A percentile compares a stretch with the other conserved stretches of the same genome.
Conservation (phyloP, 2,797 vertebrate genomes). For the Limnodromus scolopaceus region DNA sequence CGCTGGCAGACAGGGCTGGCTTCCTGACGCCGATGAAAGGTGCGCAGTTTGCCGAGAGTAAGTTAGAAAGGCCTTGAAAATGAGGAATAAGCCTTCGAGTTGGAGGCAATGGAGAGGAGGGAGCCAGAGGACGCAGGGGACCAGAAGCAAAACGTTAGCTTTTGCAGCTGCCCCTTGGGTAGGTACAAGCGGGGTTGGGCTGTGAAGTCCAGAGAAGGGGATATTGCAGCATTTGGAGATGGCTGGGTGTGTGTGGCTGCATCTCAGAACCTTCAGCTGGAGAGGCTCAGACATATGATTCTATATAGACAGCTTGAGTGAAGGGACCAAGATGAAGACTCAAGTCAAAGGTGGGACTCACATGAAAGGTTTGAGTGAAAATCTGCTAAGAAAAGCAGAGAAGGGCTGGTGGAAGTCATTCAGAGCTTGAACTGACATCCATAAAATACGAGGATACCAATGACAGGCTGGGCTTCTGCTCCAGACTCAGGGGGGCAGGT, state of each 20-base stretch:
- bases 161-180: background rate
- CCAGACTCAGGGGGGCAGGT: background rate
- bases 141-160: background rate
- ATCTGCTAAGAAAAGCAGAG: background rate
- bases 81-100: background rate
- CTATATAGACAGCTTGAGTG: background rate
- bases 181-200: background rate
- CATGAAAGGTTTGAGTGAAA: background rate
- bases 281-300: background rate
- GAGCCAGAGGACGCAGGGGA: background rate
- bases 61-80: background rate
- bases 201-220: background rate
- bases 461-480: background rate
- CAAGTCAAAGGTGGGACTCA: background rate
- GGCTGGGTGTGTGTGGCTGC: background rate
- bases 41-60: accelerated
- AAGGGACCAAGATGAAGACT: background rate
- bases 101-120: background rate
- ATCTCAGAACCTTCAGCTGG: background rate
- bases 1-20: background rate
- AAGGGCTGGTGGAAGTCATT: background rate
- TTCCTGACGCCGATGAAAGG: background rate
- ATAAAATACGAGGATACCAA: background rate
- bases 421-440: background rate
- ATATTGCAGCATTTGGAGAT: background rate